Conservation (phyloP, 2,888 invertebrate genomes). For the Drosophila infuscata region DNA sequence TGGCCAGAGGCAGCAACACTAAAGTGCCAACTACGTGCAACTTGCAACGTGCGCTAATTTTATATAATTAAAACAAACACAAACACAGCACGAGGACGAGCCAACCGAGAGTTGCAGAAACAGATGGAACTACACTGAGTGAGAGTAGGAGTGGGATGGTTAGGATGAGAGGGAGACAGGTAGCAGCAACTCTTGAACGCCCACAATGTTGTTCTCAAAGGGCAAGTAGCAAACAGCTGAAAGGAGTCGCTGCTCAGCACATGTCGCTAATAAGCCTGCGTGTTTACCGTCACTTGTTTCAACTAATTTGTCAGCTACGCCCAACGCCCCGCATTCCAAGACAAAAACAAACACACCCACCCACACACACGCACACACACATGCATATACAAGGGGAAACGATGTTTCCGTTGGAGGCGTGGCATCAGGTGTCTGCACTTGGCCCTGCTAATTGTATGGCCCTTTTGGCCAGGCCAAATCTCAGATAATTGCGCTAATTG, state of each 20-base stretch:
- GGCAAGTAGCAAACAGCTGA: conserved; percentile 11
- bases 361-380: conserved; percentile 6
- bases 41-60: conserved; percentile 80
- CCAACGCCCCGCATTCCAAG: conserved; percentile 69
- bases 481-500: conserved; percentile 77
- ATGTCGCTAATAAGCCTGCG: conserved; percentile 78
- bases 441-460: conserved; percentile 74
- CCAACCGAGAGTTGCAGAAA: conserved; percentile 4
- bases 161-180: neutral
- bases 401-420: conserved; percentile 29
- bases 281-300: conserved; percentile 77
- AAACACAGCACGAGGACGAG: conserved; percentile 42
- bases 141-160: neutral
- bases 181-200: conserved; percentile 2
- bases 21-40: conserved; percentile 63
- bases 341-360: conserved; percentile 47
- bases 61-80: conserved; percentile 78
- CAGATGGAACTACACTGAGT: neutral
- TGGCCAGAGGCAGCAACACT: conserved; percentile 43
- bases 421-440: conserved; percentile 78
- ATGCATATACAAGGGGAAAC: neutral
- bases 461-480: conserved; percentile 72
- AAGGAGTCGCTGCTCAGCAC: conserved; percentile 50
- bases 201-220: conserved; percentile 11
- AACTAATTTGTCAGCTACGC: conserved; percentile 78